phyloP scores from a whole-genome alignment of 2,113 vertebrate genomes.

The Ceyx melanurus region DNA sequence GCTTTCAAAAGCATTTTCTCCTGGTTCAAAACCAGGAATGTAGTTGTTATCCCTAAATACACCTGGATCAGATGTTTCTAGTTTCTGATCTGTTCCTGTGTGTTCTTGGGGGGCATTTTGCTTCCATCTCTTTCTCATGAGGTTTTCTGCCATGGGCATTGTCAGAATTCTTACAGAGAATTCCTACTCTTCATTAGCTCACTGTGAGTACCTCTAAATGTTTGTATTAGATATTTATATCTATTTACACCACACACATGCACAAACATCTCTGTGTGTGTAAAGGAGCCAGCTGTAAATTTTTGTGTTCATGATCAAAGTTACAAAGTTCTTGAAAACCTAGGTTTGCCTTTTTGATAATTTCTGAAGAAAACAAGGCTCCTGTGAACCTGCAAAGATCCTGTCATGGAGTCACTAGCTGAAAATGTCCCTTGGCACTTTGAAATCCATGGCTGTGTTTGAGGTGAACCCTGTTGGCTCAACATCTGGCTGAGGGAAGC shows the following conservation, averaged over 20 bases:
- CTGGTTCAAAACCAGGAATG: neutral
- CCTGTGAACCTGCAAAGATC: neutral
- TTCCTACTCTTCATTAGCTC: neutral
- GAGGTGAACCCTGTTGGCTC: constrained; percentile 27
- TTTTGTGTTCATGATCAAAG: neutral
- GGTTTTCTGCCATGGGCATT: neutral
- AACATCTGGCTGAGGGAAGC: constrained; percentile 52
- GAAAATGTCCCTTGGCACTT: neutral
- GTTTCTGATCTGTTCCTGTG: neutral
- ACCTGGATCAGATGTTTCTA: neutral
- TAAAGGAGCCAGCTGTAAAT: neutral
- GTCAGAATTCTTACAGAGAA: neutral
- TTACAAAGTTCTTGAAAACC: neutral
- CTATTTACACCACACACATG: neutral
- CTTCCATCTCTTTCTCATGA: neutral
- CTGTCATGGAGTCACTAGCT: neutral
- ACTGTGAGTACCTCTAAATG: neutral
- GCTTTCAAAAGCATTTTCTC: neutral
- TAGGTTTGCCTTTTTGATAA: neutral
- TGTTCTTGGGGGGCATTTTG: neutral
- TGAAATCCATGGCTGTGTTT: neutral
- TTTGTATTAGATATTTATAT: neutral
- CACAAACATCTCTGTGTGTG: neutral
- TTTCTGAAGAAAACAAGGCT: neutral
- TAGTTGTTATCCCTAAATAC: neutral